These are phyloP conservation scores for Pseudochirops cupreus DNA, from an alignment of 2,797 vertebrate genomes.

Conservation along the genomic window DNA sequence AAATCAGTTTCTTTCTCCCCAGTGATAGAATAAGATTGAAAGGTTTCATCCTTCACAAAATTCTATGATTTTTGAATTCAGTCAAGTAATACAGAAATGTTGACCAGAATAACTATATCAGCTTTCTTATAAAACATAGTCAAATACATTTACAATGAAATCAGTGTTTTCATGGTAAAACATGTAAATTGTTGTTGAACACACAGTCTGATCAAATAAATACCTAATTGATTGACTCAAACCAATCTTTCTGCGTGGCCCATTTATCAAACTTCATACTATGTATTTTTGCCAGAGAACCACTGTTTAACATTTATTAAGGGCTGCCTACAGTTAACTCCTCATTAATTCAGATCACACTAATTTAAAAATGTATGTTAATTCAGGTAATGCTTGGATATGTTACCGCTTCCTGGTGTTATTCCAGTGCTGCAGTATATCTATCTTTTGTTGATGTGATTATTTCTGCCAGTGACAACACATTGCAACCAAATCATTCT, in stretches of 20 bases:
- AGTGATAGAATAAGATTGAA: background rate
- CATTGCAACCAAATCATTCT: background rate
- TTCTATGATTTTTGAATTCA: background rate
- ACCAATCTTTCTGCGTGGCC: no score
- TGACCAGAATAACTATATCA: rapidly evolving
- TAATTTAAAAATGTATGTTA: rapidly evolving
- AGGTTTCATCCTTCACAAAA: background rate
- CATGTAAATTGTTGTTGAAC: no score
- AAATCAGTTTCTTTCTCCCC: background rate
- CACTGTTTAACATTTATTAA: background rate
- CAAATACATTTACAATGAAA: no score
- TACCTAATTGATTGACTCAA: no score
- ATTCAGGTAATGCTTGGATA: background rate
- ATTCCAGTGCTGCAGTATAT: background rate
- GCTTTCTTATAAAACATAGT: no score
- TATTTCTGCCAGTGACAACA: background rate
- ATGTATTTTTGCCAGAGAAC: background rate
- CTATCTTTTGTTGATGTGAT: background rate
- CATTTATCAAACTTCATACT: rapidly evolving
- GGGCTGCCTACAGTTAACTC: rapidly evolving
- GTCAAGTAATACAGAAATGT: rapidly evolving
- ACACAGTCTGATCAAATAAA: no score
- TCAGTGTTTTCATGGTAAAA: no score
- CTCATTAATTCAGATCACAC: rapidly evolving
- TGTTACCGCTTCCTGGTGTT: background rate